Evolutionary conservation across 1,140 invertebrate genomes (phyloP).

Genomic region (Procambarus virginalis): DNA sequence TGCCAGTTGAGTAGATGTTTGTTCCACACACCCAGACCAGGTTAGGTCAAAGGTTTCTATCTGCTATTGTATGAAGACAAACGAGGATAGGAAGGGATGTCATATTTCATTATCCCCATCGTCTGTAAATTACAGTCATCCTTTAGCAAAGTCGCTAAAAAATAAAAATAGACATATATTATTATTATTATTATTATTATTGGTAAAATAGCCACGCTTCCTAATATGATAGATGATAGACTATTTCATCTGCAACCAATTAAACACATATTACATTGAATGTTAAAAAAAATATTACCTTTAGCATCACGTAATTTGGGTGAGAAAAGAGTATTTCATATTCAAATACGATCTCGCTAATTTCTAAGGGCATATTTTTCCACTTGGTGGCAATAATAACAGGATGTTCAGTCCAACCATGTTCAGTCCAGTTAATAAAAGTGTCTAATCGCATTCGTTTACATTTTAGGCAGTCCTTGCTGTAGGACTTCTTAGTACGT

Average conservation of each 20-base stretch:
- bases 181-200: too few relatives aligned
- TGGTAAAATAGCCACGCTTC: too few relatives aligned
- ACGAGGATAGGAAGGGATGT: constrained; percentile 40
- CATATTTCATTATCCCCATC: constrained; percentile 28
- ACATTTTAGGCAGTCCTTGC: constrained; percentile 59
- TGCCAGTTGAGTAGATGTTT: constrained; percentile 84
- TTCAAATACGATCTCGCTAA: constrained; percentile 63
- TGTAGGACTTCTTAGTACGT: constrained; percentile 49
- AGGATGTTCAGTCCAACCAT: constrained; percentile 80
- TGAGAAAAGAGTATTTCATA: neutral
- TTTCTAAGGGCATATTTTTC: constrained; percentile 79
- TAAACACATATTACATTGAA: neutral
- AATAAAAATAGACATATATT: neutral
- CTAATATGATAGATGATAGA: too few relatives aligned
- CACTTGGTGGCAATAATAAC: constrained; percentile 80
- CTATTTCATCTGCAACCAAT: too few relatives aligned
- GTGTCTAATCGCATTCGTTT: constrained; percentile 68
- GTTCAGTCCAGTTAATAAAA: constrained; percentile 71
- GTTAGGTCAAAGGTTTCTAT: constrained; percentile 79
- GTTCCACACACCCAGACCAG: constrained; percentile 81
- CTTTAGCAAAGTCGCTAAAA: neutral
- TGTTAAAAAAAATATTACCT: neutral
- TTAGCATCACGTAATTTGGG: too few relatives aligned
- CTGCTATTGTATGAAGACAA: constrained; percentile 81
- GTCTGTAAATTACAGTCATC: neutral